Evolutionary conservation across 2,113 vertebrate species (phyloP).

Genomic region (Macrotis lagotis): DNA sequence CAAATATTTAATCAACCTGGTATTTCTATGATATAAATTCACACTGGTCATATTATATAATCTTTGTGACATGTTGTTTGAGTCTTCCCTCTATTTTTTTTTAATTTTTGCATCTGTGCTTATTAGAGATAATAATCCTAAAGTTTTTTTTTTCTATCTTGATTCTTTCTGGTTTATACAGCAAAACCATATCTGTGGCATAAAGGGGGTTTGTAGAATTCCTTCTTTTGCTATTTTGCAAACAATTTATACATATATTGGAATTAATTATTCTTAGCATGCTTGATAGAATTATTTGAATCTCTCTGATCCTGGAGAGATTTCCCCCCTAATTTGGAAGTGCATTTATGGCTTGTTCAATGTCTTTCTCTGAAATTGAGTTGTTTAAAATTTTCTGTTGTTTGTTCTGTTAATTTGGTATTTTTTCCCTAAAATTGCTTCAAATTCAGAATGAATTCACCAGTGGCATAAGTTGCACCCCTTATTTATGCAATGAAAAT

Average conservation of each 20-base stretch:
- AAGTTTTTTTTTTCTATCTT: not conserved
- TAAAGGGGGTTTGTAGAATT: not conserved
- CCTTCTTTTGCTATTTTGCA: not conserved
- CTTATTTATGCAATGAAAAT: not conserved
- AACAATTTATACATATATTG: not conserved
- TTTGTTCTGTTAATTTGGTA: not conserved
- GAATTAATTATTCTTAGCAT: not conserved
- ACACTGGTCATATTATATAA: not conserved
- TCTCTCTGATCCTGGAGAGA: not conserved
- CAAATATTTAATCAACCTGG: not conserved
- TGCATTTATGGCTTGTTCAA: not conserved
- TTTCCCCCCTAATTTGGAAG: not conserved
- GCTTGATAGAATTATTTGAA: not conserved
- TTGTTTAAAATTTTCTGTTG: not conserved
- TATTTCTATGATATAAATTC: not conserved
- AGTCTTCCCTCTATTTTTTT: not conserved
- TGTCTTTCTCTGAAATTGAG: not conserved
- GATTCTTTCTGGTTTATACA: not conserved
- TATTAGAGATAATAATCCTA: not conserved
- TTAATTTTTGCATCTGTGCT: not conserved
- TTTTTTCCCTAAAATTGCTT: not conserved
- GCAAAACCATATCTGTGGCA: not conserved
- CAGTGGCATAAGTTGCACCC: too few species aligned
- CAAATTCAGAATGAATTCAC: not conserved
- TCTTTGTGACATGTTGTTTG: not conserved